Base-by-base conservation (phyloP, 1,140 invertebrate species). In the Helicoverpa armigera region DNA sequence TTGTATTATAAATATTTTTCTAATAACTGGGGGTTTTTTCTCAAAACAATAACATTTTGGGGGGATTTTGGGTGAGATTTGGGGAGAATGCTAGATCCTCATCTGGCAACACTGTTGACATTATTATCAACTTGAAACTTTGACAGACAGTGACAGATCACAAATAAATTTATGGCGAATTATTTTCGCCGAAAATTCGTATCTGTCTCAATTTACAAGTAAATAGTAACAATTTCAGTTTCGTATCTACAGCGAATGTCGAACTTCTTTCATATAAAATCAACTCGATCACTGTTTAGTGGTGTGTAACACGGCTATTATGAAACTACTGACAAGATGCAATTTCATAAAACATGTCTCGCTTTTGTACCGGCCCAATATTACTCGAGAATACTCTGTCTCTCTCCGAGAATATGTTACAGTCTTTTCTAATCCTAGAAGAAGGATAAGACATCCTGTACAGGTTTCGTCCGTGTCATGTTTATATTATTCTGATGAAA, bases 401-500 rank as follows among this genome's bases (percentile, higher is more conserved):
- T 50, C 67, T 5, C 29, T 83, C 61, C 80, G 83, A 18, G 79
- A 83, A 74, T 83, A 81, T 61, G 61, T 72, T 31, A 85, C 83
- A 80, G 82, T 86, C 61, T 53, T 88, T 60, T 69, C 69, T 65
- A 86, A 79, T 74, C 86, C 86, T 69, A 81, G 82, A 53, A 75
- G 80, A 78, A 58, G 76, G 13, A 54, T 79, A 35, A 87, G 79
- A 72, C 75, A 81, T 60, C 83, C 85, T 18, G 72, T 88, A 76
- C 81, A 83, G 79, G 35, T 86, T 82, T 81, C 89, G 51, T 87
- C 89, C 16, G 48, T 90, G 67, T 77, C 87, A 78, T 93, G 88
- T 86, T 74, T 87, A 2, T 91, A 93, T 83, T 95, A 89, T 5
- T 90, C 92, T 16, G 92, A 94, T 70, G 90, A 87, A 74, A 95